Evolutionary conservation across 1,140 invertebrate genomes (phyloP), one percentile per base, ranked within the genome.

Genomic region (Physella acuta): DNA sequence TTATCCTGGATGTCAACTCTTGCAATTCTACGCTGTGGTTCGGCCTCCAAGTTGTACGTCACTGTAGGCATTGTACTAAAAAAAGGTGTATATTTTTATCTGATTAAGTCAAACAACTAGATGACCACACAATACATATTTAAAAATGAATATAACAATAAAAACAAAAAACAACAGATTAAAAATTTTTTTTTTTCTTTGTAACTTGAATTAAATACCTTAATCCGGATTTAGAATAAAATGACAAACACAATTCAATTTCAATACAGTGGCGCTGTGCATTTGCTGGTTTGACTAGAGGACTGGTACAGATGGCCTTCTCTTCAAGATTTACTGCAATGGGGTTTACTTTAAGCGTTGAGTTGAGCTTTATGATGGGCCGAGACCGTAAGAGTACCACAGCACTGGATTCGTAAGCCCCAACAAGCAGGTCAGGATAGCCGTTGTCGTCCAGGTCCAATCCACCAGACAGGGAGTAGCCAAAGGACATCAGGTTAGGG

Each of bases 341-440:
- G 16, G 78, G 78, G 1, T 34, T 59, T 0, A 76, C 60, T 2
- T 36, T 68, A 3, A 78, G 33, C 14, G 70, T 73, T 0, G 76
- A 62, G 28, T 65, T 58, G 17, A 79, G 72, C 11, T 66, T 73
- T 0, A 78, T 73, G 39, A 98, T 94, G 0, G 96, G 95, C 36
- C 93, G 89, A 0, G 95, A 89, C 77, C 93, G 92, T n/a, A 85
- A 60, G 11, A 84, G 68, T 17, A 78, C 70, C 3, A 76, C 75
- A 51, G 72, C 75, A 33, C 77, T 72, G 16, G 77, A 76, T 26
- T 76, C 75, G 60, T 77, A 82, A 16, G 81, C 76, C 31, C 83
- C 83, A 17, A 85, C 78, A 33, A 82, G 61, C 16, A 85, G 70
- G 66, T 85, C 83, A 31, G 81, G 81, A 70, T 83, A 84, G 14